Conservation (phyloP, 2,888 invertebrate species). For the Meteorus colon region DNA sequence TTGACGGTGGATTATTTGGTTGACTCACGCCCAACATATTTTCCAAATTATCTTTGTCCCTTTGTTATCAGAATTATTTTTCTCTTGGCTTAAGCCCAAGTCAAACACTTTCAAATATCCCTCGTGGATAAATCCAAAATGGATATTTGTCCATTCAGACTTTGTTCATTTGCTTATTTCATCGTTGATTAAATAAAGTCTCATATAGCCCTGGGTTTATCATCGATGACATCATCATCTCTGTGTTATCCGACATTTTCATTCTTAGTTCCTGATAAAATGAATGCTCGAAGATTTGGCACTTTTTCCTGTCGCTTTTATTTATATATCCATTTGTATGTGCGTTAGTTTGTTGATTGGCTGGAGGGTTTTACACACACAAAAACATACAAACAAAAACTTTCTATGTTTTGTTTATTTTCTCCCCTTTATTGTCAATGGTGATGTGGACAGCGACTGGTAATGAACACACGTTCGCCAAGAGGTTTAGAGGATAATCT, state of each 20-base stretch:
- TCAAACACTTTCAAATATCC: neutral
- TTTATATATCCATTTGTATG: conserved; percentile 28
- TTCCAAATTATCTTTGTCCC: conserved; percentile 31
- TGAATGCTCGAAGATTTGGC: conserved; percentile 11
- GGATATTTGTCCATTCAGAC: conserved; percentile 2
- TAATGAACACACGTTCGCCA: conserved; percentile 15
- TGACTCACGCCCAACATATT: conserved; percentile 72
- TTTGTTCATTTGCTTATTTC: neutral
- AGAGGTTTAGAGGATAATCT: conserved; percentile 57
- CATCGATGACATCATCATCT: conserved; percentile 4
- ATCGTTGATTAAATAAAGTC: conserved; percentile 29
- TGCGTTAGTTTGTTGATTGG: conserved; percentile 38
- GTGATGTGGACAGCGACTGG: conserved; percentile 32
- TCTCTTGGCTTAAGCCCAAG: conserved; percentile 43
- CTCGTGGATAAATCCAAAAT: neutral
- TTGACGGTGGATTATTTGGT: conserved; percentile 70
- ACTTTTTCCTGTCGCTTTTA: neutral
- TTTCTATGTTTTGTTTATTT: conserved; percentile 7
- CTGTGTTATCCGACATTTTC: neutral
- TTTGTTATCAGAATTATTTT: conserved; percentile 31
- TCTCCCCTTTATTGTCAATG: conserved; percentile 41
- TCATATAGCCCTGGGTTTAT: neutral
- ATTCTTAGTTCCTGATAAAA: neutral
- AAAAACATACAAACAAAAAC: conserved; percentile 10
- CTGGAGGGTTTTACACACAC: conserved; percentile 33